phyloP scores from a whole-genome alignment of 2,113 vertebrate genomes.

The Myiozetetes cayanensis region DNA sequence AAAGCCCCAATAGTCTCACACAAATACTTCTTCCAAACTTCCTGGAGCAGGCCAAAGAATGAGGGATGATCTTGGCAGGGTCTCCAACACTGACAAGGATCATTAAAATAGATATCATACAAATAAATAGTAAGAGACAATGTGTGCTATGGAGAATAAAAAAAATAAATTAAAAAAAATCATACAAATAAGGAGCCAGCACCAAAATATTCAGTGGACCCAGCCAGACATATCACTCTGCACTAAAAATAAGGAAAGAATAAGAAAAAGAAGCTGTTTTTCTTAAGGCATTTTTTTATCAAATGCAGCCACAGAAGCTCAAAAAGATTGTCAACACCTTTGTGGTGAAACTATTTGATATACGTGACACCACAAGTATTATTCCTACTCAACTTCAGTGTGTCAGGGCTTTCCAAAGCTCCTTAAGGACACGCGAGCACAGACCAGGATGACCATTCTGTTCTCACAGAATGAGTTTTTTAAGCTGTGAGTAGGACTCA shows the following conservation, averaged over 20 bases:
- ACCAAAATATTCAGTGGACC: background rate
- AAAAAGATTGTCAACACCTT: background rate
- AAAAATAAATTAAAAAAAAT: background rate
- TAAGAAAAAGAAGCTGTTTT: background rate
- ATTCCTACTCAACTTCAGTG: background rate
- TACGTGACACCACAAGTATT: rapidly evolving
- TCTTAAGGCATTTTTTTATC: background rate
- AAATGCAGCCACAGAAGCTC: background rate
- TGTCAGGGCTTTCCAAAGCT: background rate
- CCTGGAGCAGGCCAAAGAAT: background rate
- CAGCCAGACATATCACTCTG: background rate
- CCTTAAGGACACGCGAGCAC: background rate
- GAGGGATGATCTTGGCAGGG: background rate
- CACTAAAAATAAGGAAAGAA: background rate
- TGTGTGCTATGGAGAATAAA: background rate
- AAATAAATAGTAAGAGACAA: background rate
- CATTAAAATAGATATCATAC: background rate
- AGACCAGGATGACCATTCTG: background rate
- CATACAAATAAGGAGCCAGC: background rate
- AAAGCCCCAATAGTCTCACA: background rate
- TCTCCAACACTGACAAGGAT: background rate
- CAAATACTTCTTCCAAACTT: background rate
- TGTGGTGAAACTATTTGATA: background rate
- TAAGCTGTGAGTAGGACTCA: background rate
- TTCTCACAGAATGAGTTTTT: background rate